Conservation (phyloP, 2,797 vertebrate genomes). For the Psittacula echo region DNA sequence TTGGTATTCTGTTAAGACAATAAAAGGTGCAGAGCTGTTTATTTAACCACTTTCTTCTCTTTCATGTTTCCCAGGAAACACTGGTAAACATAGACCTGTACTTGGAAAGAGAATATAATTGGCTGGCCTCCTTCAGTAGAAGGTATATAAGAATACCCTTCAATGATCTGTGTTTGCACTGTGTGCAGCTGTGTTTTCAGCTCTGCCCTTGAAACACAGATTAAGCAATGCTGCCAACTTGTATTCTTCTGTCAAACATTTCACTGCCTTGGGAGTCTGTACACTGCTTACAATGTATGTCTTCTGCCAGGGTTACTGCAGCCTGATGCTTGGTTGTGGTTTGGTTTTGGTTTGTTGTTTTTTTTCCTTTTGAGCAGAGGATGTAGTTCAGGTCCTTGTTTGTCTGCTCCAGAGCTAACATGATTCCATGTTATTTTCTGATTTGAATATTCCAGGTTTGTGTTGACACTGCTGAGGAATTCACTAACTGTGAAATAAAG, state of each 20-base stretch:
- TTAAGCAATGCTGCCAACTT: not conserved
- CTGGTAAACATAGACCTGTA: not conserved
- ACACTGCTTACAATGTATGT: not conserved
- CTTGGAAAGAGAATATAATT: not conserved
- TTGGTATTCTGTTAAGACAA: conserved; percentile 39
- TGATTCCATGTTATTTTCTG: not conserved
- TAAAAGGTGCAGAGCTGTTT: conserved; percentile 24
- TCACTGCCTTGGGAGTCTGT: not conserved
- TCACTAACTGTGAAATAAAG: not conserved
- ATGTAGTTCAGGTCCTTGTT: not conserved
- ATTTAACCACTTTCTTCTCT: not conserved
- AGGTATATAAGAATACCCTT: not conserved
- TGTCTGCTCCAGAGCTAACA: not conserved
- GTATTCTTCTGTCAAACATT: conserved; percentile 18
- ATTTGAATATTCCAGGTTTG: not conserved
- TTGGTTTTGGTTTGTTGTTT: no score
- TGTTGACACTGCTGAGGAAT: not conserved
- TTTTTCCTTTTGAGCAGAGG: not conserved
- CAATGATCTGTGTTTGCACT: not conserved
- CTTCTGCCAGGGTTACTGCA: not conserved
- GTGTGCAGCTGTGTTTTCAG: not conserved
- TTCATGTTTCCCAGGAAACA: not conserved
- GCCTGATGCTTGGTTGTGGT: not conserved
- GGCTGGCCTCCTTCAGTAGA: not conserved
- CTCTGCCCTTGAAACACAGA: conserved; percentile 36